Evolutionary conservation across 2,797 vertebrate genomes (phyloP).

Genomic region (Lerista edwardsae): DNA sequence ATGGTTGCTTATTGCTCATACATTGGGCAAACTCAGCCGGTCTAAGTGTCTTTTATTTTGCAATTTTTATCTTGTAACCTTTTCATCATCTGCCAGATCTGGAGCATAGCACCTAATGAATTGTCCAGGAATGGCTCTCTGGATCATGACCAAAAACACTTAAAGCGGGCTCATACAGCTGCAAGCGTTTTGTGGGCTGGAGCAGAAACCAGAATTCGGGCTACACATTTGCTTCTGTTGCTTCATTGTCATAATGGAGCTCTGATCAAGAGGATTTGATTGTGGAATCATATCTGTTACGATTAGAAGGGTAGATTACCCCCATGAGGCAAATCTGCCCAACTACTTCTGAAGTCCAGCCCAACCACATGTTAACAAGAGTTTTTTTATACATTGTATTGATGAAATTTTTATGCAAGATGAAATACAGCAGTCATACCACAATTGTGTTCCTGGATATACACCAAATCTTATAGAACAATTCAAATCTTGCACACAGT

Average conservation of each 20-base stretch:
- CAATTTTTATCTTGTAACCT: neutral
- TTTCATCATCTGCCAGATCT: constrained; percentile 18
- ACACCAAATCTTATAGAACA: neutral
- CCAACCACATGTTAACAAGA: constrained; percentile 20
- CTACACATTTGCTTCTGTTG: neutral
- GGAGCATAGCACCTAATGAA: constrained; percentile 22
- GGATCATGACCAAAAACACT: constrained; percentile 4
- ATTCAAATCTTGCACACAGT: neutral
- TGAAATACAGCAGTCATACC: constrained; percentile 28
- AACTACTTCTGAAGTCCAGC: constrained; percentile 11
- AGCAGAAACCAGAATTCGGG: neutral
- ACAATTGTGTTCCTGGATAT: constrained; percentile 2
- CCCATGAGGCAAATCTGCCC: neutral
- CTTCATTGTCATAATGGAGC: neutral
- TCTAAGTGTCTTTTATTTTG: constrained; percentile 4
- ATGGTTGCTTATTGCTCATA: neutral
- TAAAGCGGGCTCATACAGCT: constrained; percentile 1
- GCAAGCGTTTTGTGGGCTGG: constrained; percentile 30
- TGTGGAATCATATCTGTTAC: constrained; percentile 1
- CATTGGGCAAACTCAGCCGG: neutral
- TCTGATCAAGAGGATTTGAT: constrained; percentile 1
- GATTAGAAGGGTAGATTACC: neutral
- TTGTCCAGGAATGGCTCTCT: constrained; percentile 14
- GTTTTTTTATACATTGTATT: constrained; percentile 20
- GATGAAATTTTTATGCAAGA: constrained; percentile 12